Evolutionary conservation across 2,888 invertebrate genomes (phyloP), one percentile per base, ranked within the genome.

Genomic region (Pantelozetes paolii): DNA sequence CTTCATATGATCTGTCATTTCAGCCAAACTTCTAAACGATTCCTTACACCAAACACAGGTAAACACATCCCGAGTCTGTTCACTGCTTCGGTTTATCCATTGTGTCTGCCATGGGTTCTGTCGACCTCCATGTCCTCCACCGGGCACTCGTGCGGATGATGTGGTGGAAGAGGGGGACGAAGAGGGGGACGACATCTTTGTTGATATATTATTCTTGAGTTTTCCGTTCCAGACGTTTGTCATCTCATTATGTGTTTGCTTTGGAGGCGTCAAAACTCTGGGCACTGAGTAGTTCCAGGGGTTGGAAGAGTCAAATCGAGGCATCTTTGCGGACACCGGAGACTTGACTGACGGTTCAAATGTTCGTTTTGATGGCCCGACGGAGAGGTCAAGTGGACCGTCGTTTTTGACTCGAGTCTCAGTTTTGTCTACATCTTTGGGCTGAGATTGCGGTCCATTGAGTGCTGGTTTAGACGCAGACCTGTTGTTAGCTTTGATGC

Each of bases 41-140:
- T 95, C 94, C 82, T 96, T 95, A 83, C 97, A 97, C 92, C 96
- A 96, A 54, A 97, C 97, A 83, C 97, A 97, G 82, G 96, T 94
- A 42, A 97, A 87, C 40, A 97, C 97, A 81, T 96, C 94, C 83
- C 94, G 92, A 23, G 95, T 94, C 78, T 84, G 84, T 77, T 84
- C 94, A 1, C 94, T 93, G 9, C 94, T 94, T 81, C 93, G 96
- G 84, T 92, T 96, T 74, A 97, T 84, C 97, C 97, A 97, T 82
- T 97, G 96, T 1, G 95, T 95, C 81, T 97, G 97, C 91, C 97
- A 94, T 20, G 94, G 94, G 74, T 80, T 80, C 62, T 78, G 78
- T 11, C 79, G 75, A 11, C 78, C 78, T 64, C 64, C 32, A 67
- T 67, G 67, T 40, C 67, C 40, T n/a, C 67, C 67, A n/a, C n/a